Percentiles rank a stretch among this genome's conserved stretches.
These are phyloP conservation scores for Urosaurus nigricauda DNA, from an alignment of 2,797 vertebrate genomes.

Conservation along the genomic window DNA sequence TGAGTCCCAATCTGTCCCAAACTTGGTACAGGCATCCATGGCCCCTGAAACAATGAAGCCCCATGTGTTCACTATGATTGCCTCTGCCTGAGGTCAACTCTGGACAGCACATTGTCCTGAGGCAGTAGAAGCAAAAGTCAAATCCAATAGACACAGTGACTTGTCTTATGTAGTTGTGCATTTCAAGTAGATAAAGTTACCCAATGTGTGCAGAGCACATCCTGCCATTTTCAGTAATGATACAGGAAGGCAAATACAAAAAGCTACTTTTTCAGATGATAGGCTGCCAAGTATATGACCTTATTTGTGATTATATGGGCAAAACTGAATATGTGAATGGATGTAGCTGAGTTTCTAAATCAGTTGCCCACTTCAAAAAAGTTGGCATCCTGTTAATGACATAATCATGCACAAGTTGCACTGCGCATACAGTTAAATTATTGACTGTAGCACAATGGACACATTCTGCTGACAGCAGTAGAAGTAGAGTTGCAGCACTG, in stretches of 20 bases:
- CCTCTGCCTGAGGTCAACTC: constrained; percentile 55
- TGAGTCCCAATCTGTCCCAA: constrained; percentile 1
- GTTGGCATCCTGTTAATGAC: background rate
- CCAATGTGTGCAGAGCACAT: rapidly evolving
- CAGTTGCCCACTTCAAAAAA: background rate
- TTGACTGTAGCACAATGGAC: background rate
- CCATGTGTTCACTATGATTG: background rate
- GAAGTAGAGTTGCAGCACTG: too few species aligned
- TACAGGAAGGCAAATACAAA: rapidly evolving
- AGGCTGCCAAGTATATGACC: background rate
- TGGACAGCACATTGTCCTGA: constrained; percentile 55
- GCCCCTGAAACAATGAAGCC: background rate
- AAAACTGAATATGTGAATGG: constrained; percentile 13
- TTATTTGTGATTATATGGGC: background rate
- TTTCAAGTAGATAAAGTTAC: background rate
- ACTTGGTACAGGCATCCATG: background rate
- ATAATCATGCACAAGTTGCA: too few species aligned
- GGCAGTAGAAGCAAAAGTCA: constrained; percentile 4
- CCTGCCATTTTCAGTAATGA: background rate
- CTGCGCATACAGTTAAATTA: too few species aligned
- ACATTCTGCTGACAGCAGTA: background rate
- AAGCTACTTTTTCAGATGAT: background rate
- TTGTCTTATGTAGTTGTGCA: rapidly evolving
- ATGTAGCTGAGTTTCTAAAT: background rate
- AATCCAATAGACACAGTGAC: background rate